These are phyloP conservation scores for Troides helena DNA, from an alignment of 2,888 invertebrate species.

Conservation along the genomic window DNA sequence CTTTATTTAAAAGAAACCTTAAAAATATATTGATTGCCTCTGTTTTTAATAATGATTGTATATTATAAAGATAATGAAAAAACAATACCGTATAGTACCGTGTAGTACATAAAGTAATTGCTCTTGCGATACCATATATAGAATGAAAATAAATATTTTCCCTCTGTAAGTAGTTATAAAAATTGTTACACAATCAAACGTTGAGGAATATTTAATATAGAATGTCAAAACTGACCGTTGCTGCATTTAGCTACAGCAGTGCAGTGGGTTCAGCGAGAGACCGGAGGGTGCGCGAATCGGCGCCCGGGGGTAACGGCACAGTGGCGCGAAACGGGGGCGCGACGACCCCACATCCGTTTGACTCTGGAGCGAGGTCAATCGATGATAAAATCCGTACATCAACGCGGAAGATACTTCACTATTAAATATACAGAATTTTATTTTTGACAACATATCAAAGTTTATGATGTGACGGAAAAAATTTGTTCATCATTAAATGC, in stretches of 20 bases:
- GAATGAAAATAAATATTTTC: neutral
- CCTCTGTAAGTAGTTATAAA: neutral
- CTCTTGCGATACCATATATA: neutral
- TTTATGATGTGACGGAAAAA: too few species aligned
- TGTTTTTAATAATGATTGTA: too few species aligned
- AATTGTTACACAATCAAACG: neutral
- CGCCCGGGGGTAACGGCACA: conserved; percentile 33
- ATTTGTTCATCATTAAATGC: conserved; percentile 4
- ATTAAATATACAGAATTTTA: neutral
- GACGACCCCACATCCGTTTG: conserved; percentile 59
- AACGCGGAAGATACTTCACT: neutral
- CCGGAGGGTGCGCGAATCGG: conserved; percentile 29
- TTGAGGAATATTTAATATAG: neutral
- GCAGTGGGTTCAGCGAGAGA: conserved; percentile 22
- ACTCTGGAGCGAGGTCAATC: conserved; percentile 34
- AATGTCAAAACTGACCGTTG: conserved; percentile 5
- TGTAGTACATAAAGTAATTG: too few species aligned
- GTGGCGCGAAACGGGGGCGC: conserved; percentile 47
- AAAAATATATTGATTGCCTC: too few species aligned
- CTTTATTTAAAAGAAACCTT: too few species aligned
- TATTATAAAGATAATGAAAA: too few species aligned
- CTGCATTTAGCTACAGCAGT: conserved; percentile 25
- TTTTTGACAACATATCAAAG: neutral
- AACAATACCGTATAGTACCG: too few species aligned
- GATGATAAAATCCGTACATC: conserved; percentile 1